phyloP scores from a whole-genome alignment of 2,113 vertebrate species.

The Uria aalge region DNA sequence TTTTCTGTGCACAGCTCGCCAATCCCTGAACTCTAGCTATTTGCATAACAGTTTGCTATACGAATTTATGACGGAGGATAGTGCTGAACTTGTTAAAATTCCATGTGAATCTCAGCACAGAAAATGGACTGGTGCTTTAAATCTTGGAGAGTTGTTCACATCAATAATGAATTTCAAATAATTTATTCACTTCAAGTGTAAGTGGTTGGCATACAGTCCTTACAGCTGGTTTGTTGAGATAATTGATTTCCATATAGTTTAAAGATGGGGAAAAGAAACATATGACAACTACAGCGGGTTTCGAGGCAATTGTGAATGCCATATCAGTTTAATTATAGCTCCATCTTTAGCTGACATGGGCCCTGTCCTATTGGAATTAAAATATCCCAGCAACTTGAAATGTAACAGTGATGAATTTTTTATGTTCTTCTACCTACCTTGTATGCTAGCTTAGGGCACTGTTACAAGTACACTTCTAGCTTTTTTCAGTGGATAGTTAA shows the following conservation, averaged over 20 bases:
- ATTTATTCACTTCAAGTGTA: constrained; percentile 91
- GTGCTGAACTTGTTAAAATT: constrained; percentile 83
- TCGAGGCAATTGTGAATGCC: constrained; percentile 70
- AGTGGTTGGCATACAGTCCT: constrained; percentile 89
- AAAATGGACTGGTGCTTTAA: constrained; percentile 78
- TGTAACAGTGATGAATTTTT: constrained; percentile 83
- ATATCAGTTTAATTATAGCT: constrained; percentile 84
- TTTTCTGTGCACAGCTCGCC: constrained; percentile 21
- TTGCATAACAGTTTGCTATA: constrained; percentile 74
- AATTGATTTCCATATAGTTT: constrained; percentile 96
- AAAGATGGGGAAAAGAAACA: constrained; percentile 82
- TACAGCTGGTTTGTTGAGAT: constrained; percentile 91
- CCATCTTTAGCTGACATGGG: constrained; percentile 78
- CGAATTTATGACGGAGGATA: constrained; percentile 53
- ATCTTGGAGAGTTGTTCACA: constrained; percentile 81
- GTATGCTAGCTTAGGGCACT: constrained; percentile 75
- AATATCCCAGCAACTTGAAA: constrained; percentile 81
- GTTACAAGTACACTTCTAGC: constrained; percentile 77
- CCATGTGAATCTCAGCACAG: constrained; percentile 66
- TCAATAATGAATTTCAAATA: constrained; percentile 93
- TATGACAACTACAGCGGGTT: constrained; percentile 73
- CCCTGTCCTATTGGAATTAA: constrained; percentile 83
- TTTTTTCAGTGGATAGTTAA: constrained; percentile 80
- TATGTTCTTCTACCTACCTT: constrained; percentile 74
- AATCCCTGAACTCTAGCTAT: constrained; percentile 66